A percentile compares a stretch with the other conserved stretches of the same genome.
Conservation (phyloP, 2,113 vertebrate species). For the Albula goreensis region DNA sequence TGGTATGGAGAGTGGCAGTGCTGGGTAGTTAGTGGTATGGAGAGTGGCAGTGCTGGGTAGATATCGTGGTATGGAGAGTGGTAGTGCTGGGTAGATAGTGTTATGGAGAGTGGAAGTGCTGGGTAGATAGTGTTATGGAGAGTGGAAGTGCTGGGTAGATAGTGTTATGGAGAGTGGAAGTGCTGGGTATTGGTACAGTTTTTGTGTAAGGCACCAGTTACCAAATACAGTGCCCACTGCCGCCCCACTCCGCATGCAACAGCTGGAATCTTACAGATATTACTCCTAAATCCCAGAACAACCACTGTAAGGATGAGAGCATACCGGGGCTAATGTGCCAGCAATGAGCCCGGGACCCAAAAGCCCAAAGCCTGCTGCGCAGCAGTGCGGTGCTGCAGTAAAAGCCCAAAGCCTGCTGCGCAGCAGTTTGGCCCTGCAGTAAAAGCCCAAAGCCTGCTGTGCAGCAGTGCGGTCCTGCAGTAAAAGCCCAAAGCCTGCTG, state of each 20-base stretch:
- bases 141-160: neutral
- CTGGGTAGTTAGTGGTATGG: too few relatives aligned
- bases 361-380: neutral
- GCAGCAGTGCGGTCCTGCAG: too few relatives aligned
- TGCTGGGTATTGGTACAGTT: neutral
- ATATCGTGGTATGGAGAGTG: too few relatives aligned
- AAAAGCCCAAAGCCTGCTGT: too few relatives aligned
- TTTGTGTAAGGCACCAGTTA: constrained; percentile 19
- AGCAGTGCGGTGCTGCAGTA: neutral
- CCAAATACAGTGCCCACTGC: constrained; percentile 30
- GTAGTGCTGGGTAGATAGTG: too few relatives aligned
- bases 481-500: too few relatives aligned
- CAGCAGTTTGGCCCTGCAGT: too few relatives aligned
- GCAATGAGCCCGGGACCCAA: neutral
- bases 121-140: neutral
- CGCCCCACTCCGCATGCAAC: neutral
- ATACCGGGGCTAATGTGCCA: neutral
- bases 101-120: too few relatives aligned
- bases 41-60: too few relatives aligned
- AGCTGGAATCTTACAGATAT: constrained; percentile 48
- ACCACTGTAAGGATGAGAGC: neutral
- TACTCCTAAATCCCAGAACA: constrained; percentile 30
- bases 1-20: too few relatives aligned
- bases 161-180: too few relatives aligned
- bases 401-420: too few relatives aligned